Evolutionary conservation across 1,140 invertebrate species (phyloP), one percentile per base, ranked within the genome.

Genomic region (Hyles euphorbiae): DNA sequence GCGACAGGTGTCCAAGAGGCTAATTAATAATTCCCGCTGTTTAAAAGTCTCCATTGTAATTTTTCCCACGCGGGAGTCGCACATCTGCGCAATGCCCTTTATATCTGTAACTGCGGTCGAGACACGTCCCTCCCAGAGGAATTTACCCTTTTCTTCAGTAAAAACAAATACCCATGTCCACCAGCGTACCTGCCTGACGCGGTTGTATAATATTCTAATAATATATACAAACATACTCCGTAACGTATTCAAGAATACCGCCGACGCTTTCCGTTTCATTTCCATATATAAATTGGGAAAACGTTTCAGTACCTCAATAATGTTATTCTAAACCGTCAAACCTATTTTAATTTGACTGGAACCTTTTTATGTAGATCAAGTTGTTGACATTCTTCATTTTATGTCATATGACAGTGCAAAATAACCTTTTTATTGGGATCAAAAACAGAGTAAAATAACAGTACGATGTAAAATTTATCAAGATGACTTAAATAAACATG

Each of bases 161-260:
- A 60, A 72, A 74, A 74, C 65, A 76, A 76, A 76, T 68, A 65
- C 61, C 61, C 56, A 48, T 62, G 53, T 60, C 61, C 54, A 47
- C 56, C 60, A 33, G 34, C 48, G 55, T 59, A 52, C 47, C 53
- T 46, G 36, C 47, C 58, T 53, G 60, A 61, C 54, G 53, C 61
- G 56, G 65, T 62, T 70, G 67, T 58, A 67, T 60, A 70, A 74
- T 68, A 63, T 67, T 63, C 62, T 63, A 62, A 72, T 74, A 67
- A 69, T 67, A 68, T 63, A 67, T 56, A 56, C 34, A 48, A 44
- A 66, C 54, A 70, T 56, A 59, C 36, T 5, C 36, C 8, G 36
- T 40, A 40, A 40, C 36, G 36, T 40, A 40, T 40, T 40, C 36
- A 40, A 40, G 8, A 5, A 40, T 40, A 61, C 50, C 54, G 46